Evolutionary conservation across 1,140 invertebrate genomes (phyloP).

Genomic region (Wiebesia pumilae): DNA sequence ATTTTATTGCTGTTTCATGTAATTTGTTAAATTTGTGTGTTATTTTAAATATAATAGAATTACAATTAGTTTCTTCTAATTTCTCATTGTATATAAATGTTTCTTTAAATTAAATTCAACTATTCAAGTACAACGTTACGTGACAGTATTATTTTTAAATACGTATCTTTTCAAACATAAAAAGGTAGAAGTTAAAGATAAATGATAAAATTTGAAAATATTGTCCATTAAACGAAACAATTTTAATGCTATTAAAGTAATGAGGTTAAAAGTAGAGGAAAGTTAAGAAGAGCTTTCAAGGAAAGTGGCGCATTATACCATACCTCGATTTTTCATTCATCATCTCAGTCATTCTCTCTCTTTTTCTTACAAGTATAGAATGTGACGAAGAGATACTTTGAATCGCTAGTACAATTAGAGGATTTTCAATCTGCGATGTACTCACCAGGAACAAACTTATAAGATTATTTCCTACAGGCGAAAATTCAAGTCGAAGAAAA

Average conservation of each 20-base stretch:
- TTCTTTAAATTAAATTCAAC: too few relatives aligned
- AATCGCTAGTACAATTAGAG: constrained; percentile 37
- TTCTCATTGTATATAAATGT: too few relatives aligned
- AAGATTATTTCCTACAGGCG: constrained; percentile 59
- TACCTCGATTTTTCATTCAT: neutral
- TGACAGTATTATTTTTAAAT: neutral
- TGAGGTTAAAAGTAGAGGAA: constrained; percentile 25
- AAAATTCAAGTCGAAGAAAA: constrained; percentile 27
- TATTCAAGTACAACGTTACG: too few relatives aligned
- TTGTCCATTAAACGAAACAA: constrained; percentile 11
- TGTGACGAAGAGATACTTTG: constrained; percentile 16
- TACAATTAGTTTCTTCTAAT: too few relatives aligned
- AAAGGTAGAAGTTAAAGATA: neutral
- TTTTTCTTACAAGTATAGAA: constrained; percentile 2
- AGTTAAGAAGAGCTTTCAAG: neutral
- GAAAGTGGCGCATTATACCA: neutral
- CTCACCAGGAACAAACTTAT: constrained; percentile 51
- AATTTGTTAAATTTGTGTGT: too few relatives aligned
- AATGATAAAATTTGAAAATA: neutral
- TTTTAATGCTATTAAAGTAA: constrained; percentile 48
- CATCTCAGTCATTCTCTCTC: neutral
- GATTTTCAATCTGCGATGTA: constrained; percentile 39
- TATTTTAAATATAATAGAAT: too few relatives aligned
- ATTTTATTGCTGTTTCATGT: too few relatives aligned
- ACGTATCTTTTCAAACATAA: neutral